A percentile compares a stretch with the other conserved stretches of the same genome.
These are phyloP conservation scores for Pica pica DNA, from an alignment of 2,113 vertebrate genomes.

Conservation along the genomic window DNA sequence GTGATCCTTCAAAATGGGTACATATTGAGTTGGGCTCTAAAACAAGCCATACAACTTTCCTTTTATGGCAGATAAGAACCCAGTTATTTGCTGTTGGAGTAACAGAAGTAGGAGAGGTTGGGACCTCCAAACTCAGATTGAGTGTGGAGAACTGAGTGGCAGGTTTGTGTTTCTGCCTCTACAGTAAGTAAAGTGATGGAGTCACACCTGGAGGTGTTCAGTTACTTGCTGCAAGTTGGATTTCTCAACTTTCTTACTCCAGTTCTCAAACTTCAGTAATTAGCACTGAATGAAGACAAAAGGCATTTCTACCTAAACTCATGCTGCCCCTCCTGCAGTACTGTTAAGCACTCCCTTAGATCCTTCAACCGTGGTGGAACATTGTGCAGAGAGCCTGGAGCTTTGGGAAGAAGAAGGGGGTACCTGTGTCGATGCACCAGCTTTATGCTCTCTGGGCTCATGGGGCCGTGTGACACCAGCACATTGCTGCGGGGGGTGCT, in stretches of 20 bases:
- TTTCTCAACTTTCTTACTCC: neutral
- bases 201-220: neutral
- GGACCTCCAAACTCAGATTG: neutral
- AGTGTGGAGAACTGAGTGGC: neutral
- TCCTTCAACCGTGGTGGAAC: neutral
- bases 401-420: neutral
- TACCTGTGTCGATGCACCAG: slow-evolving; percentile 91
- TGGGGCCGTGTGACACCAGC: slow-evolving; percentile 82
- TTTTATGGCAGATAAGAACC: neutral
- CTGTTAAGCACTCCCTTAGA: neutral
- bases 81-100: neutral
- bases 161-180: neutral
- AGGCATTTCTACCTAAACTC: neutral
- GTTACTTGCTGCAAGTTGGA: neutral
- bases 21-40: neutral
- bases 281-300: neutral
- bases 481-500: slow-evolving; percentile 86
- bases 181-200: neutral
- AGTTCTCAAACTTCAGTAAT: neutral
- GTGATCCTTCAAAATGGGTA: neutral
- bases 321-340: neutral
- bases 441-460: slow-evolving; percentile 89
- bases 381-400: neutral
- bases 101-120: neutral
- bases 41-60: neutral